Percentiles rank a stretch among this genome's conserved stretches.
Evolutionary conservation across 2,888 invertebrate genomes (phyloP).

Genomic region (Junonia oenone): DNA sequence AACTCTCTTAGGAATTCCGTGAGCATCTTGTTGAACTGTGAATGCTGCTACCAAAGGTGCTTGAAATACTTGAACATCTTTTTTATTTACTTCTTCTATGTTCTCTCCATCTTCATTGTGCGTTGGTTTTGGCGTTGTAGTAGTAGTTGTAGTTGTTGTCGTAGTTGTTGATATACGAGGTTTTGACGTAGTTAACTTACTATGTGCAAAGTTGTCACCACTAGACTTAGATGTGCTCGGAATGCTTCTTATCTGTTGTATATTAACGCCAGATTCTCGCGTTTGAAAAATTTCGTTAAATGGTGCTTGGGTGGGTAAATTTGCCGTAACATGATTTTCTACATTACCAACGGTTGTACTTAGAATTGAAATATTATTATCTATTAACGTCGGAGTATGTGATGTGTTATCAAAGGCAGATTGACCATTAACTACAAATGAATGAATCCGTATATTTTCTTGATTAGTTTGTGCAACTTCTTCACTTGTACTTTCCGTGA

Average conservation of each 20-base stretch:
- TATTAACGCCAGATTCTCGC: constrained; percentile 51
- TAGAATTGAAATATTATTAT: constrained; percentile 63
- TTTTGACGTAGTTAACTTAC: constrained; percentile 37
- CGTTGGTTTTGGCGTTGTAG: constrained; percentile 83
- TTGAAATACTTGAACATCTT: constrained; percentile 88
- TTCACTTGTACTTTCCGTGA: constrained; percentile 42
- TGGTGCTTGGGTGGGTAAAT: constrained; percentile 58
- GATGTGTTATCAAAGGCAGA: constrained; percentile 57
- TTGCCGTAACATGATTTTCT: constrained; percentile 62
- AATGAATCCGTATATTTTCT: constrained; percentile 72
- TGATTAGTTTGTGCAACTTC: constrained; percentile 33
- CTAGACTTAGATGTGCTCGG: constrained; percentile 43
- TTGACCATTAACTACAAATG: constrained; percentile 75
- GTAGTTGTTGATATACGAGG: constrained; percentile 35
- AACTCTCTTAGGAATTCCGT: constrained; percentile 88
- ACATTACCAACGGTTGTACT: constrained; percentile 70
- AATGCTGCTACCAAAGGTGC: constrained; percentile 91
- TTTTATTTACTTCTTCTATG: constrained; percentile 83
- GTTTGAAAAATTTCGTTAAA: constrained; percentile 66
- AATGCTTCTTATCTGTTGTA: constrained; percentile 65
- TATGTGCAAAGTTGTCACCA: constrained; percentile 20
- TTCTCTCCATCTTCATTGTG: constrained; percentile 84
- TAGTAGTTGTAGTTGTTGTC: constrained; percentile 75
- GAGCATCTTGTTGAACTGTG: constrained; percentile 90
- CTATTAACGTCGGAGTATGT: constrained; percentile 52